Evolutionary conservation across 1,140 invertebrate species (phyloP), one percentile per base, ranked within the genome.

Genomic region (Drosophila sucinea): DNA sequence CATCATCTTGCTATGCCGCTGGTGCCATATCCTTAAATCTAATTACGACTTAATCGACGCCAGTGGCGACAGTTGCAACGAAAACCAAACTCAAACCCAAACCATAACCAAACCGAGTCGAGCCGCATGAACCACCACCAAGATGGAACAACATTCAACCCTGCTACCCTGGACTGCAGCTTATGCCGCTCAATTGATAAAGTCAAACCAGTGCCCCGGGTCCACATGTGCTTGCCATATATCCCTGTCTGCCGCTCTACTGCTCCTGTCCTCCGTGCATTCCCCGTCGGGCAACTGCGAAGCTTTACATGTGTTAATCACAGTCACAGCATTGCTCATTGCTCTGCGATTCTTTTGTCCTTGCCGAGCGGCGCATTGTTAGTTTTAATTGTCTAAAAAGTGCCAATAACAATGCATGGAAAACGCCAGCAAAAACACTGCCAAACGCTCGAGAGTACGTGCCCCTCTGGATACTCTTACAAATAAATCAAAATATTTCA

Each of bases 21-120:
- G 90, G 90, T 91, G 86, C 79, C 83, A 90, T 91, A 91, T 91
- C 86, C 86, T 91, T 91, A 91, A 91, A 91, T 91, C 86, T 91
- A 91, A 91, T 91, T 91, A 91, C 90, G 90, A 91, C 90, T 91
- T 91, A 91, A 91, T 91, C 90, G 84, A 89, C 84, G 84, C 84
- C 85, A 89, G 70, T 89, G 85, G 84, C 84, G 84, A 89, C 84
- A 89, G 84, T 89, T 89, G 84, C 85, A 89, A 71, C 84, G 73
- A 80, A 80, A 81, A 68, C 75, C 77, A 69, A 68, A 38, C 67
- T 60, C 11, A 58, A 58, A 23, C 44, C 47, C 4, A 47, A 1
- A 10, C 51, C 27, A 35, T 10, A 35, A 29, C 32, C 27, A 29
- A 55, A 44, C 23, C 44, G 47, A 41, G 7, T n/a, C 51, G 17